Evolutionary conservation across 2,113 vertebrate species (phyloP).

Genomic region (Terrapene triunguis): DNA sequence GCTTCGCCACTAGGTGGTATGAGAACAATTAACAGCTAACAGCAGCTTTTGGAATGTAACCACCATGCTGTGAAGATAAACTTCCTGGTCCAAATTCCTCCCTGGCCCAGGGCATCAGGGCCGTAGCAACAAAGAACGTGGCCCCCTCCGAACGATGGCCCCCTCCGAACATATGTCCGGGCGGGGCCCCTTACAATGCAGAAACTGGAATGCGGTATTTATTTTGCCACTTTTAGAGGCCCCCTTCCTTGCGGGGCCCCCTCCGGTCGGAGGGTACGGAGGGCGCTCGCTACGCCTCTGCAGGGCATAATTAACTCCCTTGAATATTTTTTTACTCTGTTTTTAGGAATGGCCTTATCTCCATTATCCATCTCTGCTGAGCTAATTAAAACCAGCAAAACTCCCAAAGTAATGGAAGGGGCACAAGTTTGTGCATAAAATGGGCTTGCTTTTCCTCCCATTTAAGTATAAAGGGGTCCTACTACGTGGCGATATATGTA

Average conservation of each 20-base stretch:
- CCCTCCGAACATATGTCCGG: no score
- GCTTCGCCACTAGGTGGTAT: conserved; percentile 57
- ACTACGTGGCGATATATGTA: neutral
- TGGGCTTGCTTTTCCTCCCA: neutral
- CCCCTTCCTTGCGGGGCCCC: no score
- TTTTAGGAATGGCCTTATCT: neutral
- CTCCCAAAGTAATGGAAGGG: neutral
- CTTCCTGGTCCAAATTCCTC: neutral
- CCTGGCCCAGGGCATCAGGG: neutral
- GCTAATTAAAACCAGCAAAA: neutral
- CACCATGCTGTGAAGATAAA: fast-evolving
- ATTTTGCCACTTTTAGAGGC: no score
- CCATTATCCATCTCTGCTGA: neutral
- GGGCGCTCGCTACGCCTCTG: no score
- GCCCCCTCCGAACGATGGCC: no score
- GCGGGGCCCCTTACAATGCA: no score
- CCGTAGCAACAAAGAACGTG: no score
- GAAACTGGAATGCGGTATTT: no score
- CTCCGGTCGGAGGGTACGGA: no score
- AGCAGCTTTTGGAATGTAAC: neutral
- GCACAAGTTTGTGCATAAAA: neutral
- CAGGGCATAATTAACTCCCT: neutral
- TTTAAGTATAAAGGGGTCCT: neutral
- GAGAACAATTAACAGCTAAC: fast-evolving
- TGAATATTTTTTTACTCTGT: neutral